These are phyloP conservation scores for Cheirogaleus major DNA, from an alignment of 2,797 vertebrate genomes.

Conservation along the genomic window DNA sequence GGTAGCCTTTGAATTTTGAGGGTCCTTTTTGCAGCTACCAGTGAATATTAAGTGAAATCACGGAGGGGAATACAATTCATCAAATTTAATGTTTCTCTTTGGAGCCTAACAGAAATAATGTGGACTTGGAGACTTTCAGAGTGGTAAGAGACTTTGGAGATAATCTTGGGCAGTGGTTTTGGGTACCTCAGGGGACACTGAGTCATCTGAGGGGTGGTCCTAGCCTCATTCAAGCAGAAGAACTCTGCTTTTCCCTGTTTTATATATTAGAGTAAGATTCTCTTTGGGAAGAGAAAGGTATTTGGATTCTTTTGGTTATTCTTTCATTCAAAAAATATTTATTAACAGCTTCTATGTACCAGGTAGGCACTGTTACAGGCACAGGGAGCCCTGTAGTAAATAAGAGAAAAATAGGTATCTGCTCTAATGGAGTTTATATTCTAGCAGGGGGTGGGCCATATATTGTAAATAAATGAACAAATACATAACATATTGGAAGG, in stretches of 20 bases:
- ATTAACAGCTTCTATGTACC: neutral
- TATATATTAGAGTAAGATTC: neutral
- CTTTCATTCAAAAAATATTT: neutral
- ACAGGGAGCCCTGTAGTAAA: neutral
- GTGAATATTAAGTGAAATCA: constrained; percentile 32
- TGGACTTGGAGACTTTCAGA: neutral
- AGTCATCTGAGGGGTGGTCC: neutral
- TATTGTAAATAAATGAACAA: neutral
- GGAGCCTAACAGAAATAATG: constrained; percentile 19
- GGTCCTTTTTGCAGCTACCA: neutral
- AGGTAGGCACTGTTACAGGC: neutral
- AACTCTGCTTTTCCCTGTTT: neutral
- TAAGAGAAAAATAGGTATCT: neutral
- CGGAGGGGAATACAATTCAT: constrained; percentile 48
- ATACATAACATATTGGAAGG: neutral
- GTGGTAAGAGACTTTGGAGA: neutral
- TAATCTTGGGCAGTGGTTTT: neutral
- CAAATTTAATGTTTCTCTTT: constrained; percentile 33
- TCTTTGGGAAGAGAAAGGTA: constrained; percentile 8
- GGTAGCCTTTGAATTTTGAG: constrained; percentile 37
- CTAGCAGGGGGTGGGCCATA: neutral
- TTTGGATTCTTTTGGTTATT: constrained; percentile 6
- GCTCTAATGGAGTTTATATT: neutral
- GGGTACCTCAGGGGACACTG: neutral
- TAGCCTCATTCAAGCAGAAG: neutral